phyloP scores from a whole-genome alignment of 2,888 invertebrate species.

The Plebejus anna region DNA sequence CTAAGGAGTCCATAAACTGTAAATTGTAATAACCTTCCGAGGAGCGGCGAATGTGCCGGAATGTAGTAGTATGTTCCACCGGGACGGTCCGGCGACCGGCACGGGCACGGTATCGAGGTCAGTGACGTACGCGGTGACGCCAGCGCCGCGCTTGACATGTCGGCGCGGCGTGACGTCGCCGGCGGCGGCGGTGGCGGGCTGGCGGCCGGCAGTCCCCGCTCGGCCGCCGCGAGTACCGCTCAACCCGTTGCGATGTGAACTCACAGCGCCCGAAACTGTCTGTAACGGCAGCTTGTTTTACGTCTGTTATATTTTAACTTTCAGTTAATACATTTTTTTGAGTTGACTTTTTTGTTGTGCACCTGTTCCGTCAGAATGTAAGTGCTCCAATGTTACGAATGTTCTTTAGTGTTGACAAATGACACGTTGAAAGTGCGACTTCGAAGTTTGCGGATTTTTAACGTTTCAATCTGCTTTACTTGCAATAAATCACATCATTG shows the following conservation, averaged over 20 bases:
- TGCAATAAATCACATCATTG: conserved; percentile 35
- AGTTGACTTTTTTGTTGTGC: conserved; percentile 48
- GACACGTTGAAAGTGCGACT: conserved; percentile 44
- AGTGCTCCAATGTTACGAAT: conserved; percentile 65
- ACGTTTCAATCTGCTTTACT: conserved; percentile 54
- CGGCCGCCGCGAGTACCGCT: conserved; percentile 75
- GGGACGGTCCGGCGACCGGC: conserved; percentile 24
- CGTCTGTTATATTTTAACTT: conserved; percentile 58
- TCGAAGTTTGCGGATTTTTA: conserved; percentile 44
- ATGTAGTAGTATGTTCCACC: conserved; percentile 37
- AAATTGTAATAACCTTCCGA: neutral
- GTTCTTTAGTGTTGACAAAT: conserved; percentile 49
- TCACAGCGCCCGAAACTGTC: conserved; percentile 69
- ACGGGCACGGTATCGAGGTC: conserved; percentile 22
- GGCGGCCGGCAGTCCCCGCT: conserved; percentile 63
- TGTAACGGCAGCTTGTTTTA: conserved; percentile 71
- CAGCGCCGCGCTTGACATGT: conserved; percentile 50
- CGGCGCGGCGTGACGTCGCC: conserved; percentile 39
- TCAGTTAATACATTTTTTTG: conserved; percentile 58
- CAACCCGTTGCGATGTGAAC: conserved; percentile 78
- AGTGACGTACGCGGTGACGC: conserved; percentile 54
- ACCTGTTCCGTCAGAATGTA: conserved; percentile 58
- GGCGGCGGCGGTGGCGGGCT: conserved; percentile 35
- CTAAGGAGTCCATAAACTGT: neutral
- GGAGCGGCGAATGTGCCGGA: conserved; percentile 33